A percentile compares a stretch with the other conserved stretches of the same genome.
Evolutionary conservation across 2,113 vertebrate genomes (phyloP).

Genomic region (Numenius arquata): DNA sequence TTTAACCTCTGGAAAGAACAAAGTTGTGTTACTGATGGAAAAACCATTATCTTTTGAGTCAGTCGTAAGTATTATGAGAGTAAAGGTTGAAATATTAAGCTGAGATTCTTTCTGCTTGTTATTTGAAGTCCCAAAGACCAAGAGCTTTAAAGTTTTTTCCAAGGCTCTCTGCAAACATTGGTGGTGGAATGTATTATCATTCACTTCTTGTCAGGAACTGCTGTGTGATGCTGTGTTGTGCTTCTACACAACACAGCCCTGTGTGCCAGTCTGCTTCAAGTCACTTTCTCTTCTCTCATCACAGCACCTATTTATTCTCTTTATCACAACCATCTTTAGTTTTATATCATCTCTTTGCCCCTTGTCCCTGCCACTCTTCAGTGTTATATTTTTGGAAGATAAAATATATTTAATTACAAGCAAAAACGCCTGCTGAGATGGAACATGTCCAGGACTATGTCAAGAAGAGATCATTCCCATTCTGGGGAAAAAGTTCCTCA

Average conservation of each 20-base stretch:
- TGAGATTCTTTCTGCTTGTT: neutral
- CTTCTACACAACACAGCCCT: neutral
- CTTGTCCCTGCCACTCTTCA: neutral
- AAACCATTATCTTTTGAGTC: neutral
- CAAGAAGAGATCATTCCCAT: neutral
- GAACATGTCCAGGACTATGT: neutral
- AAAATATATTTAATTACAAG: neutral
- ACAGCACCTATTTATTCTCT: neutral
- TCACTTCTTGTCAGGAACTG: neutral
- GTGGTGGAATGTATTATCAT: neutral
- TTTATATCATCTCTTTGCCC: neutral
- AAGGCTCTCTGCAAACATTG: neutral
- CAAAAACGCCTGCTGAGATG: neutral
- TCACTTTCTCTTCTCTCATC: neutral
- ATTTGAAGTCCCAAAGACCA: neutral
- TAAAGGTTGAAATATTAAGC: neutral
- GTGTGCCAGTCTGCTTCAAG: fast-evolving
- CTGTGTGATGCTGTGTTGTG: fast-evolving
- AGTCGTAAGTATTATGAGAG: neutral
- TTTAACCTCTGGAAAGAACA: neutral
- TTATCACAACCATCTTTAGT: neutral
- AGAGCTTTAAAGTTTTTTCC: neutral
- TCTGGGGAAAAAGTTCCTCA: neutral
- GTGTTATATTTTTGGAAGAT: neutral
- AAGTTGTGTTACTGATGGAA: neutral